Evolutionary conservation across 2,888 invertebrate species (phyloP), one percentile per base, ranked within the genome.

Genomic region (Acanthosepion lycidas): DNA sequence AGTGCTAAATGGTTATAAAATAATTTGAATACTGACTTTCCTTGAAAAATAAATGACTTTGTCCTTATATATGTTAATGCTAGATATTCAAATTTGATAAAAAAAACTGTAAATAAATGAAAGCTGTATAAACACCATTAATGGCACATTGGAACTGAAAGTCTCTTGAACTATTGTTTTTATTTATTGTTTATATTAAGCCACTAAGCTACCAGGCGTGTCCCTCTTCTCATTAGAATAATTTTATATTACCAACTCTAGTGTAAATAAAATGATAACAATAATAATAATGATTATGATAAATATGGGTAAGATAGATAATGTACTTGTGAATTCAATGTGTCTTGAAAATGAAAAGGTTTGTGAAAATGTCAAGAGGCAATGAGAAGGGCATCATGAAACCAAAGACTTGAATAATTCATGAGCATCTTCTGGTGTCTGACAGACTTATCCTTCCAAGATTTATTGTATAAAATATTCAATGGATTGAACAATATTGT

Each of bases 331-430:
- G 59, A 59, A 59, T 78, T 78, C 78, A 78, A n/a, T 78, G 78
- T 78, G 78, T 78, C 78, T n/a, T 78, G n/a, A 78, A 78, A 78
- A 78, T 78, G 78, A 78, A 78, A 78, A 78, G 78, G 78, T 78
- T 78, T 78, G 78, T 33, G n/a, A n/a, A 78, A 78, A 78, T 78
- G 78, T 78, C 78, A 78, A 78, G 78, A 78, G 78, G 78, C n/a
- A 78, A 78, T 33, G n/a, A 78, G 78, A 33, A 78, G 78, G 78
- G 78, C 78, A 78, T n/a, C 78, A 78, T n/a, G 78, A 78, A 78
- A 78, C 78, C 78, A 78, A 78, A 78, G 78, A 78, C n/a, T 33
- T 78, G 78, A 78, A 78, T 78, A 78, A 78, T 78, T 78, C 78
- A 78, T 78, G 78, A 78, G 15, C n/a, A n/a, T 78, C 78, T 78